Base-by-base conservation (phyloP, 2,113 vertebrate genomes). In the Malurus alboscapulatus region DNA sequence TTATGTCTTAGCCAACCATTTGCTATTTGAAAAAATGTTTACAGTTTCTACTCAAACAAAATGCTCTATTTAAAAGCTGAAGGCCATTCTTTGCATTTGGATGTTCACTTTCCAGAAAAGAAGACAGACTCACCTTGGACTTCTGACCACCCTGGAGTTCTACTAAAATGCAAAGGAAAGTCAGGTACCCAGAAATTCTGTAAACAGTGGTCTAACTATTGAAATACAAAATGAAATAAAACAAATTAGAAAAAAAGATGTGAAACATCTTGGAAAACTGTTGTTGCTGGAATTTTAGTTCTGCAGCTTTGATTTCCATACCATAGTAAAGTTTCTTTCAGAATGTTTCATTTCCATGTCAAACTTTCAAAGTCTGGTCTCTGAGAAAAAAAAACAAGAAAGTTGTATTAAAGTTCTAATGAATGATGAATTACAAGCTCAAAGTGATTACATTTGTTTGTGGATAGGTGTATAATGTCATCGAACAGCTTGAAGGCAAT, bases 401-500 rank as follows among this genome's bases (percentile, higher is more conserved):
- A 29, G 6, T 68, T 73, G 14, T 36, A 79, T 42, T 79, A 75
- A 68, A 65, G 13, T 79, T 72, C 42, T 82, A 91, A 87, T 47
- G 36, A 87, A 87, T 26, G 10, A 75, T 65, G 57, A 92, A 92
- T 87, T 94, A 62, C n/a, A 84, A 92, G 40, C 34, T 32, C 54
- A 68, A 91, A 91, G 73, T 87, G 22, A 51, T 84, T 88, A 69
- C 59, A 87, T 22, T 66, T 82, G 57, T 75, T 89, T 91, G 36
- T 82, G 50, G 62, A 65, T 73, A 78, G 54, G 32, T 84, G 50
- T 72, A 82, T 68, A 82, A 71, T 76, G 58, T 63, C 55, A 88
- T 14, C 73, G 81, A 96, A 93, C 81, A 95, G 69, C 83, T 87
- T 68, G 86, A 95, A 94, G 73, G 58, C 78, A 92, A 29, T 72